Conservation (phyloP, 2,888 invertebrate genomes). For the Leucozona laternaria region DNA sequence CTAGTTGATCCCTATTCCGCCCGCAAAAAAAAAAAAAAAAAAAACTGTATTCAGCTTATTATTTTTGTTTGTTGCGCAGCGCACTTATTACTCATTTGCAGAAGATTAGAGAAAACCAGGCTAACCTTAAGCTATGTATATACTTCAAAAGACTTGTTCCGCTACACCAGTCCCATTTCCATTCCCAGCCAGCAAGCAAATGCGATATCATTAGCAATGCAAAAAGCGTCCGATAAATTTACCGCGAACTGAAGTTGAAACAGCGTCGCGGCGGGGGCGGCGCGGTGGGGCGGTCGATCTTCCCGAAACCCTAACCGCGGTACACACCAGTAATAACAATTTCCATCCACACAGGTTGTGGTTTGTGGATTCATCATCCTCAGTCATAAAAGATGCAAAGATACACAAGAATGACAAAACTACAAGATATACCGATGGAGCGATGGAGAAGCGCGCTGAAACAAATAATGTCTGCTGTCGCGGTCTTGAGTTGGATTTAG, state of each 20-base stretch:
- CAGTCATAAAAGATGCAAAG: constrained; percentile 59
- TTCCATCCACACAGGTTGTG: constrained; percentile 68
- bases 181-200: constrained; percentile 14
- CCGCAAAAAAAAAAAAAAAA: constrained; percentile 57
- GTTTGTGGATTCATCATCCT: constrained; percentile 64
- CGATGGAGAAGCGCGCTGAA: constrained; percentile 45
- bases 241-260: constrained; percentile 53
- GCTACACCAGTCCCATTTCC: constrained; percentile 15
- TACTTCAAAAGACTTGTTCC: constrained; percentile 61
- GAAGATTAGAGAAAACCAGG: constrained; percentile 64
- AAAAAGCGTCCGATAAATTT: constrained; percentile 71
- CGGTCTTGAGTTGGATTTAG: constrained; percentile 18
- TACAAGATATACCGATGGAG: constrained; percentile 38
- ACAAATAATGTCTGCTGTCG: constrained; percentile 71
- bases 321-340: constrained; percentile 69
- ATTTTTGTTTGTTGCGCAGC: not conserved
- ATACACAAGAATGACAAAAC: constrained; percentile 57
- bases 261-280: not conserved
- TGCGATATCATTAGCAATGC: constrained; percentile 71
- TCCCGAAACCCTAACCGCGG: constrained; percentile 65
- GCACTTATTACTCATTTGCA: constrained; percentile 72
- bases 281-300: constrained; percentile 40
- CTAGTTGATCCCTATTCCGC: constrained; percentile 38
- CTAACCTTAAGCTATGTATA: constrained; percentile 37
- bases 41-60: constrained; percentile 10